These are phyloP conservation scores for Margarornis squamiger DNA, from an alignment of 2,797 vertebrate species.

Conservation along the genomic window DNA sequence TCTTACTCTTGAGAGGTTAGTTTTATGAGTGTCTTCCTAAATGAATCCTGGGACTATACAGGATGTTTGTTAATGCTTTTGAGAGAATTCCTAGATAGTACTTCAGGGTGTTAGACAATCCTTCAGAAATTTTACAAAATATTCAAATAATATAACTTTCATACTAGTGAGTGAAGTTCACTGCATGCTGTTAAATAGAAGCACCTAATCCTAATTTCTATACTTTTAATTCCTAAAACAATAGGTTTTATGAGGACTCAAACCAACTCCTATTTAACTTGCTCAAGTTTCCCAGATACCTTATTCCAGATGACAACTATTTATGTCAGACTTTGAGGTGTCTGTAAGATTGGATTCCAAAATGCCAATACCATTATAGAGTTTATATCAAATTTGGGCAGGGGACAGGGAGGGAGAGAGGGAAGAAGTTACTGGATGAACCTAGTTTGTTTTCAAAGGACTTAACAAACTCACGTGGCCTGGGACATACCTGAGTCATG, in stretches of 20 bases:
- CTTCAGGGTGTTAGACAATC: neutral
- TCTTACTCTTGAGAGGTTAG: neutral
- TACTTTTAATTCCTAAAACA: neutral
- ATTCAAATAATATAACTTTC: neutral
- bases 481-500: neutral
- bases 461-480: neutral
- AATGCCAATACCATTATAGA: neutral
- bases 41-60: neutral
- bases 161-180: neutral
- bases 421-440: neutral
- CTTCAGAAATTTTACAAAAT: neutral
- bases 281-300: neutral
- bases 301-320: neutral
- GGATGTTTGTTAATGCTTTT: neutral
- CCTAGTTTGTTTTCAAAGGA: neutral
- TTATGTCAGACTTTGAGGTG: neutral
- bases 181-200: neutral
- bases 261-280: neutral
- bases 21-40: neutral
- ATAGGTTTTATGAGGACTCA: neutral
- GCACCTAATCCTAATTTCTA: neutral
- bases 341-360: neutral
- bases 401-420: neutral
- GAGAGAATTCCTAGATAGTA: neutral
- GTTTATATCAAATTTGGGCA: neutral